Evolutionary conservation across 2,113 vertebrate genomes (phyloP).

Genomic region (Corythornis vintsioides): DNA sequence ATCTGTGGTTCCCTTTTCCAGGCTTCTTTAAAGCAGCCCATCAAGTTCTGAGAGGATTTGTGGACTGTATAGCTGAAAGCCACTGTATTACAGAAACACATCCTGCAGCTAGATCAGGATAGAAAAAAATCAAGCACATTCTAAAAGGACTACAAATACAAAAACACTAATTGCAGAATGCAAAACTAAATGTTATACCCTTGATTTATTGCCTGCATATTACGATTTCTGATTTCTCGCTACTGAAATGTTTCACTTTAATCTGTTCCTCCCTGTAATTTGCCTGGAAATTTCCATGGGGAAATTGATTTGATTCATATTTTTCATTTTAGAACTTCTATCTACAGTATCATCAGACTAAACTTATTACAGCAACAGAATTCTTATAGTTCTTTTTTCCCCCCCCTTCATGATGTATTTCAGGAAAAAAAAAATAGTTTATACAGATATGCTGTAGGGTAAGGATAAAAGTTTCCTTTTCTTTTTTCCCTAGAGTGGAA

Average conservation of each 20-base stretch:
- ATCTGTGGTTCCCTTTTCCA: neutral
- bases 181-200: neutral
- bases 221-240: neutral
- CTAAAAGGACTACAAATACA: neutral
- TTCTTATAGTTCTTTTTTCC: neutral
- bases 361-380: neutral
- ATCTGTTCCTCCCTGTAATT: conserved; percentile 23
- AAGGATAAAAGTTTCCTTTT: neutral
- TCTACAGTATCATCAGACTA: neutral
- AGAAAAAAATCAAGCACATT: neutral
- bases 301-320: conserved; percentile 35
- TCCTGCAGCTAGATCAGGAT: neutral
- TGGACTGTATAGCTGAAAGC: neutral
- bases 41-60: neutral
- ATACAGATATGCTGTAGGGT: neutral
- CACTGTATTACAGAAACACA: neutral
- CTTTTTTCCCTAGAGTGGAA: neutral
- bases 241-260: conserved; percentile 7
- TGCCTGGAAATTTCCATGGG: neutral
- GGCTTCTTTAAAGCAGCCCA: neutral
- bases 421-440: neutral
- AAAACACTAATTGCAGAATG: neutral
- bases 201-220: neutral
- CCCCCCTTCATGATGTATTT: neutral
- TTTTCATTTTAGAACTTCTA: conserved; percentile 46